Percentiles rank a stretch among this genome's conserved stretches.
Evolutionary conservation across 2,113 vertebrate species (phyloP).

Genomic region (Guaruba guarouba): DNA sequence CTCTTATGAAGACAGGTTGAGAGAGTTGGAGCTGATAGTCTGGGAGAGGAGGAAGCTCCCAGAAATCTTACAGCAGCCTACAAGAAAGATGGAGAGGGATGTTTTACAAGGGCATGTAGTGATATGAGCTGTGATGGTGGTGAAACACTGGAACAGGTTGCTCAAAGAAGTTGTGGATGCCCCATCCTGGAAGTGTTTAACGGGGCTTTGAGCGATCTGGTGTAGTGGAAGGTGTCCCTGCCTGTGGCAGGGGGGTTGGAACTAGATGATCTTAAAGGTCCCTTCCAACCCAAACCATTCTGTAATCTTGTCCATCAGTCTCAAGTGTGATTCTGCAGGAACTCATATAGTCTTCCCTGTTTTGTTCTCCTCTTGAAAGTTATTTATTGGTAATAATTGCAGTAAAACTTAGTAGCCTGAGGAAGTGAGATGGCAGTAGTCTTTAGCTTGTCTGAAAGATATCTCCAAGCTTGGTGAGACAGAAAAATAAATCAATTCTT

Average conservation of each 20-base stretch:
- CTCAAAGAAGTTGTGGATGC: neutral
- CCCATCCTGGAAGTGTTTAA: neutral
- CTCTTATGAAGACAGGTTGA: neutral
- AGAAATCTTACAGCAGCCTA: neutral
- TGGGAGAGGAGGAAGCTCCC: neutral
- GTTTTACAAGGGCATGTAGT: neutral
- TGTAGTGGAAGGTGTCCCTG: neutral
- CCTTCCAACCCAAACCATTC: neutral
- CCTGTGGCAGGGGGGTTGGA: neutral
- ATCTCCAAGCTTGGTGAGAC: neutral
- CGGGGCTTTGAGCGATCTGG: neutral
- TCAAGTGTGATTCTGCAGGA: neutral
- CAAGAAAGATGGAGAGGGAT: neutral
- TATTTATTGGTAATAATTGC: neutral
- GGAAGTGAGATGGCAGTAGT: neutral
- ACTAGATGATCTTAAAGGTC: neutral
- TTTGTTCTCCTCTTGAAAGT: conserved; percentile 19
- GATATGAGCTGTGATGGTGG: neutral
- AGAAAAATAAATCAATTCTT: neutral
- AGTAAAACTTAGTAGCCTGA: neutral
- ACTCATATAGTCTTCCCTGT: neutral
- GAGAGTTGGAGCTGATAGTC: neutral
- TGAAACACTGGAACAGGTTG: neutral
- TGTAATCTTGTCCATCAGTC: neutral
- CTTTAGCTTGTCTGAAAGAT: neutral